Evolutionary conservation across 2,888 invertebrate genomes (phyloP), one percentile per base, ranked within the genome.

Genomic region (Monochamus alternatus): DNA sequence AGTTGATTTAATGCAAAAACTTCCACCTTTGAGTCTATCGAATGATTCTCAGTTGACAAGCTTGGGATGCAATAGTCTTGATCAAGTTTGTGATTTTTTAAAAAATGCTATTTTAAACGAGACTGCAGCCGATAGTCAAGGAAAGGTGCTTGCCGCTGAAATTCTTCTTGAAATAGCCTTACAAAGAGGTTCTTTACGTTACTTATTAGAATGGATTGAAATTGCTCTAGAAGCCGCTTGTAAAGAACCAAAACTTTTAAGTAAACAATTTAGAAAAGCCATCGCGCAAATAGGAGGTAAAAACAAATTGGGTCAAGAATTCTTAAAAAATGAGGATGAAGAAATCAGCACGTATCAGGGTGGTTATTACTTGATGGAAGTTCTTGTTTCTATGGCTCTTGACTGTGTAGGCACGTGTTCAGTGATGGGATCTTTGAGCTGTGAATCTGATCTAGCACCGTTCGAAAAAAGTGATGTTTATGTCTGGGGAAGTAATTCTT

Each of bases 401-500:
- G 89, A 90, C 80, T 89, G 88, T 80, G 87, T 87, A 66, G 86
- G 87, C 9, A 84, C 85, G 30, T 87, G 87, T 80, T 84, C 87
- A 0, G 82, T 84, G 5, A 78, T 83, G 4, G 86, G 86, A 74
- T 74, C 84, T 5, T 76, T 79, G 8, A 76, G 69, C 22, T 77
- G 81, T 5, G 84, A 85, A 47, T 69, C 78, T 31, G 85, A 85
- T 70, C 55, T 82, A 52, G 84, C 83, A 63, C 84, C 76, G 43
- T 84, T 75, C 47, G 89, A 90, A 82, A 88, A 87, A 76, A 89
- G 89, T 78, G 91, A 92, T 83, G 92, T 92, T 12, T 93, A 90
- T 85, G 91, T 92, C 30, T 93, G 93, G 92, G 93, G 93, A 3
- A 92, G 92, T 83, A 93, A 93, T 87, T 92, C 92, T 5, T 92